Conservation (phyloP, 1,140 invertebrate genomes). For the Mercenaria mercenaria region DNA sequence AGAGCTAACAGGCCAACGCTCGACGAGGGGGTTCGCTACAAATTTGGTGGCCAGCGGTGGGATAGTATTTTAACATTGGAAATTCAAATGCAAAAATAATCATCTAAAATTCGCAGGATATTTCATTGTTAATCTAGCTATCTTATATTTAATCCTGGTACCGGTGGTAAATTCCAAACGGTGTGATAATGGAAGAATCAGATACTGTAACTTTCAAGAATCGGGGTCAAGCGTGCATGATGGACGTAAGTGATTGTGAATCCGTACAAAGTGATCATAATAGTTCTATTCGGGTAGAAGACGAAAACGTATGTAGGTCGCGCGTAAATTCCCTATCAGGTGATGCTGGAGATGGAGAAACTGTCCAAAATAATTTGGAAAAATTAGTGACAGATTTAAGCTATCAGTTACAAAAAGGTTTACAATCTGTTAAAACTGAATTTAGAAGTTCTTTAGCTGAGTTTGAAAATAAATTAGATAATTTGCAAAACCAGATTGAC, state of each 20-base stretch:
- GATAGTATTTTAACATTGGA: background rate
- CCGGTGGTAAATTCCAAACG: background rate
- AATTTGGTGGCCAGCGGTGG: slow-evolving; percentile 12
- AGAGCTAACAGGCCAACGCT: no score
- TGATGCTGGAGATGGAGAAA: background rate
- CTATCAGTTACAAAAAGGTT: background rate
- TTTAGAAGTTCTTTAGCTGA: background rate
- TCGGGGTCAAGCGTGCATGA: background rate
- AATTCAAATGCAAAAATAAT: background rate
- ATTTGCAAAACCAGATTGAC: background rate
- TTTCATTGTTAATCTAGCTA: no score
- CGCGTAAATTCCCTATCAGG: background rate
- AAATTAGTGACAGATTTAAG: background rate
- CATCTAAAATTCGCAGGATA: no score
- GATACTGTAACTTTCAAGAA: background rate
- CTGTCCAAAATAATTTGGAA: background rate
- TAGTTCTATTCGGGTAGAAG: background rate
- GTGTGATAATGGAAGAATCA: background rate
- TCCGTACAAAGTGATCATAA: background rate
- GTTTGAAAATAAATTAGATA: background rate
- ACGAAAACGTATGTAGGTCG: background rate
- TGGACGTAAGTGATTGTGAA: background rate
- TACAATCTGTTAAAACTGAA: background rate
- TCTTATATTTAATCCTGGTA: no score
- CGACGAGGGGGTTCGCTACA: no score